Evolutionary conservation across 92 coral and sea anemone genomes (phyloP), one percentile per base, ranked within the genome.

Genomic region (Parazoanthus atlanticus): DNA sequence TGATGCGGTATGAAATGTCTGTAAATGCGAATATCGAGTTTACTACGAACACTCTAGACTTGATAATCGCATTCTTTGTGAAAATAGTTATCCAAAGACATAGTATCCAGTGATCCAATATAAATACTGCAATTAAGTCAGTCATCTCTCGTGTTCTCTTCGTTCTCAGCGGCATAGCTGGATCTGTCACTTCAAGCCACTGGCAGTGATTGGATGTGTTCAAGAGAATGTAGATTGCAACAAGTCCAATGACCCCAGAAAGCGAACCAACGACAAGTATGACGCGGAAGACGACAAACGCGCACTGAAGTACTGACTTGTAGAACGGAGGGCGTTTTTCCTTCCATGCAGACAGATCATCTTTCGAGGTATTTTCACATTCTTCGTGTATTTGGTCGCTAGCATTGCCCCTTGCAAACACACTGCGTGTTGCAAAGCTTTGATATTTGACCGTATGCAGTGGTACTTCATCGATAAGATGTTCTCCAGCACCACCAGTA

Each of bases 31-130:
- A 76, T 28, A 76, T 76, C 26, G 79, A 34, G 43, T 76, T 76
- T 32, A 76, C 43, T 46, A 76, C 7, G 49, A 76, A 49, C 25
- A 76, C 52, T 23, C 52, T 29, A 36, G 79, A 76, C 49, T 76
- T 76, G n/a, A 17, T 38, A 23, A 76, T 34, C 6, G 52, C 79
- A 19, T 76, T 76, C 79, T 54, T 15, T 36, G 49, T 74, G 38
- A 74, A 74, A 80, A 80, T 67, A 1, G 84, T 80, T 15, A 52
- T 28, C 84, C 69, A 80, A 15, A 80, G 52, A 56, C 26, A 47
- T 6, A 80, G n/a, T 15, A 80, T 19, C 84, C 84, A 80, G 84
- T 80, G 69, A 80, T 80, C 84, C 33, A 80, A 13, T 12, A 80
- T 6, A 19, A 33, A 13, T 17, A 38, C 85, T 5, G 7, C 28